Percentiles rank a stretch among this genome's conserved stretches.
These are phyloP conservation scores for Sorex araneus DNA, from an alignment of 2,113 vertebrate genomes.

Conservation along the genomic window DNA sequence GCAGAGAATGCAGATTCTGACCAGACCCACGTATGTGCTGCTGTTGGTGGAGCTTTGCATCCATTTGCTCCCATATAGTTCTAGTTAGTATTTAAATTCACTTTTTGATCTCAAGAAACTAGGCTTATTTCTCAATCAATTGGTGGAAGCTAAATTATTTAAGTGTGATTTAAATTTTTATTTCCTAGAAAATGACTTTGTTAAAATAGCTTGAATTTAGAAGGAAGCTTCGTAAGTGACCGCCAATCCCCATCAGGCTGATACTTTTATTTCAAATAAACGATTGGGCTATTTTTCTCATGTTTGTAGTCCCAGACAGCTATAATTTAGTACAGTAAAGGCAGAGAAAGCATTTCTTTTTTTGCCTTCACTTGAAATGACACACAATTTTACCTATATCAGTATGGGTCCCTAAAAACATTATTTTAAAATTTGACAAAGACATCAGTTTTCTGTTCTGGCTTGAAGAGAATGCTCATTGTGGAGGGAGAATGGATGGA, in stretches of 20 bases:
- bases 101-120: not conserved
- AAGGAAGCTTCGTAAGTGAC: not conserved
- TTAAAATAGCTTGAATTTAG: not conserved
- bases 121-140: not conserved
- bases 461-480: not conserved
- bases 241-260: too few species aligned
- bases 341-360: not conserved
- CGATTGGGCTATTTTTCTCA: not conserved
- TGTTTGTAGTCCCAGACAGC: not conserved
- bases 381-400: too few species aligned
- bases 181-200: not conserved
- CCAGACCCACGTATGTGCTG: accelerated
- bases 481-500: not conserved
- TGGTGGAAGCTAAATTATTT: too few species aligned
- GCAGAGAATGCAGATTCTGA: too few species aligned
- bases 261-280: not conserved
- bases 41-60: not conserved
- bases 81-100: not conserved
- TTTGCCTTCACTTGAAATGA: conserved; percentile 3
- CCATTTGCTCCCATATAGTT: not conserved
- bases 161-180: not conserved
- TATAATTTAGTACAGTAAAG: not conserved
- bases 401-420: not conserved
- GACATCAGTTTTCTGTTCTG: conserved; percentile 8
- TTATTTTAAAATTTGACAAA: conserved; percentile 17